Percentiles rank a stretch among this genome's conserved stretches.
Evolutionary conservation across 2,888 invertebrate genomes (phyloP).

Genomic region (Epinotia brunnichana): DNA sequence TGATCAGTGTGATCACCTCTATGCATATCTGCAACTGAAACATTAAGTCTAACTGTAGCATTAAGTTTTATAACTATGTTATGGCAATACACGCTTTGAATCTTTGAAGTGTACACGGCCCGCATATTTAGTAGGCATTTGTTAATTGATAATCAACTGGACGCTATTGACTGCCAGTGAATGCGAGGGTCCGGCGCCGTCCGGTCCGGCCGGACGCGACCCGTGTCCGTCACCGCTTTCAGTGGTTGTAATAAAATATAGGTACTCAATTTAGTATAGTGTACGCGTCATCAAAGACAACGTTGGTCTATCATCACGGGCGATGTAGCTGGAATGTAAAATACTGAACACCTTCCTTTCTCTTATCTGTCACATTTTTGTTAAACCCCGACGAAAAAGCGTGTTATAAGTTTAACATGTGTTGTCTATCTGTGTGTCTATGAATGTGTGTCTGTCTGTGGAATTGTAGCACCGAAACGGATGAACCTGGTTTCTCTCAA

Average conservation of each 20-base stretch:
- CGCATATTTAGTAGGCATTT: conserved; percentile 32
- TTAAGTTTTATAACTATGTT: too few species aligned
- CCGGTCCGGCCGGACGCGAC: conserved; percentile 70
- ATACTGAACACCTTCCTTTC: not conserved
- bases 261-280: conserved; percentile 23
- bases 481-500: too few species aligned
- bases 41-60: too few species aligned
- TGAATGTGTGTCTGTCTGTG: too few species aligned
- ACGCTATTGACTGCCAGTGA: conserved; percentile 55
- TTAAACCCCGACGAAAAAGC: too few species aligned
- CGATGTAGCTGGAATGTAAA: not conserved
- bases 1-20: too few species aligned
- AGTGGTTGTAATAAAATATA: conserved; percentile 46
- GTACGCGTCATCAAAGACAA: not conserved
- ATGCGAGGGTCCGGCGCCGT: conserved; percentile 63
- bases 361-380: not conserved
- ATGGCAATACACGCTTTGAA: too few species aligned
- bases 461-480: too few species aligned
- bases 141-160: conserved; percentile 62
- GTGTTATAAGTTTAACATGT: too few species aligned
- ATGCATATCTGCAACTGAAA: too few species aligned
- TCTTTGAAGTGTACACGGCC: not conserved
- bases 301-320: not conserved
- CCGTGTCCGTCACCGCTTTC: conserved; percentile 66
- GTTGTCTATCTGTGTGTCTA: too few species aligned